Percentiles rank a stretch among this genome's conserved stretches.
Conservation (phyloP, 1,140 invertebrate genomes). For the Drosophila lini region DNA sequence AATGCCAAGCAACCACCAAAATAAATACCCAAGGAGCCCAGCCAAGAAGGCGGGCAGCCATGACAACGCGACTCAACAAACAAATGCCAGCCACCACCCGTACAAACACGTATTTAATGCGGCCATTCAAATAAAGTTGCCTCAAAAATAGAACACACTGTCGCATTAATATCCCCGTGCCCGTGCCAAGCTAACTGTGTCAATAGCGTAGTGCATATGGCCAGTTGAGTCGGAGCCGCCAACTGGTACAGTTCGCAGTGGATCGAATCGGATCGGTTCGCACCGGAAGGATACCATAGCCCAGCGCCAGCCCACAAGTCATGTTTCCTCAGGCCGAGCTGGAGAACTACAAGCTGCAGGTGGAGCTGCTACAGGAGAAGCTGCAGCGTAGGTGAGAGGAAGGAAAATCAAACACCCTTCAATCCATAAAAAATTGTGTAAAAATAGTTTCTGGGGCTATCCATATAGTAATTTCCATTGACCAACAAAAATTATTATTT, state of each 20-base stretch:
- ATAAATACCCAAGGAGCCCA: conserved; percentile 45
- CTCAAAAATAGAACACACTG: conserved; percentile 74
- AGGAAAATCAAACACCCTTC: neutral
- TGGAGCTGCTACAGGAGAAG: conserved; percentile 81
- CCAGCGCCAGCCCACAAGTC: neutral
- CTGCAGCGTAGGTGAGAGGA: conserved; percentile 69
- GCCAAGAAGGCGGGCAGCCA: conserved; percentile 56
- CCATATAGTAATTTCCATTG: neutral
- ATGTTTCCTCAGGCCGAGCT: conserved; percentile 82
- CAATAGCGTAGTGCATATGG: conserved; percentile 58
- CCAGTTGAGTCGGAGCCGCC: conserved; percentile 44
- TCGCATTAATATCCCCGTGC: conserved; percentile 50
- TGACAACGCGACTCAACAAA: conserved; percentile 71
- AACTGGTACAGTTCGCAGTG: conserved; percentile 26
- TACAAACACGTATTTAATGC: conserved; percentile 34
- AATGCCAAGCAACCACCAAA: conserved; percentile 78
- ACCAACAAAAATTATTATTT: neutral
- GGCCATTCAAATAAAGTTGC: conserved; percentile 67
- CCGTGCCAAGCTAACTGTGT: conserved; percentile 59
- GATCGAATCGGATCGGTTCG: neutral
- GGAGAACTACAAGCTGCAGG: conserved; percentile 83
- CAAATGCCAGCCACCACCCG: conserved; percentile 50
- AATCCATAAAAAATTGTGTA: neutral
- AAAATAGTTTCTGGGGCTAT: neutral
- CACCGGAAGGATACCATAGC: neutral